Conservation (phyloP, 2,113 vertebrate genomes). For the Microcebus murinus region DNA sequence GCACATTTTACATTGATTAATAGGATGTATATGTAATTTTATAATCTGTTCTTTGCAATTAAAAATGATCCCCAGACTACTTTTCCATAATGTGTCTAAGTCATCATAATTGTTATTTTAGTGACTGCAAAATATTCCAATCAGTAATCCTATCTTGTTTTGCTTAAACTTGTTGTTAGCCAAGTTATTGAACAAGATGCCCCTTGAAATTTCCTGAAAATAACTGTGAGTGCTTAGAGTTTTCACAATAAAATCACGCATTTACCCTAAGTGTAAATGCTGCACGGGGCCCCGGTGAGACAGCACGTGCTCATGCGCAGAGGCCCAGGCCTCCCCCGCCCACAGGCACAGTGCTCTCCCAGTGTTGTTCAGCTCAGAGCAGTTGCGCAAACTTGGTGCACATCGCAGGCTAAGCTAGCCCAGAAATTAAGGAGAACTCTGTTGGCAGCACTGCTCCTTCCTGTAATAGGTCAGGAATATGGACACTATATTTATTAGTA, state of each 20-base stretch:
- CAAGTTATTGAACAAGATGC: background rate
- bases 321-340: background rate
- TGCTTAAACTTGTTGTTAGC: background rate
- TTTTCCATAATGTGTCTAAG: background rate
- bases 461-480: constrained; percentile 48
- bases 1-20: background rate
- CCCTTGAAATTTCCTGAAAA: background rate
- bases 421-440: constrained; percentile 34
- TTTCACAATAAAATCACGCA: background rate
- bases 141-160: background rate
- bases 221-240: background rate
- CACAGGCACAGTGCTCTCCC: background rate
- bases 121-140: background rate
- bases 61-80: background rate
- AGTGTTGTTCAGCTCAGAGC: background rate
- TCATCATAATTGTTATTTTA: background rate
- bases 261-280: background rate
- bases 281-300: background rate
- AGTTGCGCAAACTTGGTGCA: background rate
- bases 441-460: background rate
- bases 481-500: constrained; percentile 34
- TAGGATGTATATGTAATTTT: background rate
- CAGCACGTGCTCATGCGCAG: background rate
- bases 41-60: background rate
- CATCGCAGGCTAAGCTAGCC: background rate